Evolutionary conservation across 2,888 invertebrate species (phyloP).

Genomic region (Craniophora ligustri): DNA sequence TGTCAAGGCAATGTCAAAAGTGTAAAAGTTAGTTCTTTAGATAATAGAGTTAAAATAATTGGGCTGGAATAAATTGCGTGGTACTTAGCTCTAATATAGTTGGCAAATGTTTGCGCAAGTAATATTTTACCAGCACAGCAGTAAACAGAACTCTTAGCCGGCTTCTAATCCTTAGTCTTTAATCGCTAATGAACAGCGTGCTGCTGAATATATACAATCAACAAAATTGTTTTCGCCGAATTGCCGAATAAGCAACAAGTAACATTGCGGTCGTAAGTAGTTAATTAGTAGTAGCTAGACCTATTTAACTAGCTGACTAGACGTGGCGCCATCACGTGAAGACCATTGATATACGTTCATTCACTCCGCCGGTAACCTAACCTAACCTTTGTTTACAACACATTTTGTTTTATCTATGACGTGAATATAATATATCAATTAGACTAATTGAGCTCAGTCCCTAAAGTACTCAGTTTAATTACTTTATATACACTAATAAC

Average conservation of each 20-base stretch:
- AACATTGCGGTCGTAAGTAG: constrained; percentile 3
- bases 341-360: constrained; percentile 32
- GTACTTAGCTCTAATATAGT: background rate
- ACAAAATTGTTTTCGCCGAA: background rate
- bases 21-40: too few relatives aligned
- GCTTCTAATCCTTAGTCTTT: background rate
- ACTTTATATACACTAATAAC: too few relatives aligned
- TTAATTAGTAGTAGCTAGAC: constrained; percentile 19
- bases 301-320: background rate
- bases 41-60: background rate
- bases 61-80: background rate
- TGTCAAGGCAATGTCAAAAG: too few relatives aligned
- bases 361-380: constrained; percentile 32
- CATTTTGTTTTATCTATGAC: constrained; percentile 32
- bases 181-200: background rate
- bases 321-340: constrained; percentile 7
- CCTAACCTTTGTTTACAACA: constrained; percentile 30
- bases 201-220: background rate
- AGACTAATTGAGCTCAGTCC: background rate
- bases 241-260: background rate
- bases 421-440: background rate
- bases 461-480: background rate
- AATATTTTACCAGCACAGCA: too few relatives aligned
- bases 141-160: too few relatives aligned
- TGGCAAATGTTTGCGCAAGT: background rate